Conservation (phyloP, 2,888 invertebrate genomes). For the Cataglyphis albicans region DNA sequence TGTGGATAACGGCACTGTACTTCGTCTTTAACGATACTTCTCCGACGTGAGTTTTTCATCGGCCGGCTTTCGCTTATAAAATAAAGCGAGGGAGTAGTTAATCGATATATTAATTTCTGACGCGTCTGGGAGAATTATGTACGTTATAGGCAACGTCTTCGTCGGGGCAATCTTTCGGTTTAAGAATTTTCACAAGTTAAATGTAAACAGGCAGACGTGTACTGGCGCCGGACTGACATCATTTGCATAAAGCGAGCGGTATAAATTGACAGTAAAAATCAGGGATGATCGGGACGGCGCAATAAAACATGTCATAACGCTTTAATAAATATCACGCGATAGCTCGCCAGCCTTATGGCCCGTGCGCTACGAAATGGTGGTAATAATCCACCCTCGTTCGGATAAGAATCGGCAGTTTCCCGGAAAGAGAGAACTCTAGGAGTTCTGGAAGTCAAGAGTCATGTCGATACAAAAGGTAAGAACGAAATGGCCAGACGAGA, state of each 20-base stretch:
- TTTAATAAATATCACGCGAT: slow-evolving; percentile 74
- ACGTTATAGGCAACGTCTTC: not conserved
- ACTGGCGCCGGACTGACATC: slow-evolving; percentile 7
- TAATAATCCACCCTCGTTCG: slow-evolving; percentile 65
- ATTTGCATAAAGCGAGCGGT: slow-evolving; percentile 61
- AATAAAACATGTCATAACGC: slow-evolving; percentile 71
- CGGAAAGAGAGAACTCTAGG: slow-evolving; percentile 51
- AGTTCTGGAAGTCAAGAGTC: slow-evolving; percentile 50
- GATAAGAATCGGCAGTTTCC: slow-evolving; percentile 69
- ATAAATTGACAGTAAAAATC: slow-evolving; percentile 65
- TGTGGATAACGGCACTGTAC: slow-evolving; percentile 65
- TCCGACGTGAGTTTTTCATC: slow-evolving; percentile 40
- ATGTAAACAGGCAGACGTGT: not conserved
- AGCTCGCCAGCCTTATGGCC: slow-evolving; percentile 60
- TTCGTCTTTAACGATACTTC: slow-evolving; percentile 64
- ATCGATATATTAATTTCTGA: slow-evolving; percentile 48
- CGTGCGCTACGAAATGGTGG: slow-evolving; percentile 55
- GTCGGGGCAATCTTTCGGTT: not conserved
- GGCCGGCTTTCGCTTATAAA: slow-evolving; percentile 42
- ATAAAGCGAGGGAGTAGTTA: slow-evolving; percentile 57
- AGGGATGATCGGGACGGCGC: slow-evolving; percentile 59
- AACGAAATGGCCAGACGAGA: not conserved
- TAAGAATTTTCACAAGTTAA: not conserved
- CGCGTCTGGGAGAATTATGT: not conserved
- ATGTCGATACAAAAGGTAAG: slow-evolving; percentile 48